Evolutionary conservation across 2,888 invertebrate species (phyloP).

Genomic region (Sipha maydis): DNA sequence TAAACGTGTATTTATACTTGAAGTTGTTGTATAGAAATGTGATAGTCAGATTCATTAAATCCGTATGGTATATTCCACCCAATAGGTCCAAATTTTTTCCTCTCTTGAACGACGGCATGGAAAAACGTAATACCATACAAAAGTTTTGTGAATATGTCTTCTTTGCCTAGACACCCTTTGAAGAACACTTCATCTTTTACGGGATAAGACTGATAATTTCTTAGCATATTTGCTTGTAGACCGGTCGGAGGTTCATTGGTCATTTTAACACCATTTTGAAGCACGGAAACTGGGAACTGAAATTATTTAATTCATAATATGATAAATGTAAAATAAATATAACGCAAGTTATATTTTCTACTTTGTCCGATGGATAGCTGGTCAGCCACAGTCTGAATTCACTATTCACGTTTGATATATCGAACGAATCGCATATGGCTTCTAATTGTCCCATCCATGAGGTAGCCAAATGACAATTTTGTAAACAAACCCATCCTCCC

Average conservation of each 20-base stretch:
- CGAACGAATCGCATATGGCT: constrained; percentile 79
- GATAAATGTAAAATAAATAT: not conserved
- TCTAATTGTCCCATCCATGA: constrained; percentile 84
- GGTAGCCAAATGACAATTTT: constrained; percentile 86
- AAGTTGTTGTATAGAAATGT: constrained; percentile 83
- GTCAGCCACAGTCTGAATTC: constrained; percentile 90
- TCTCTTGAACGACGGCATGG: constrained; percentile 83
- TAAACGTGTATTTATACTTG: constrained; percentile 69
- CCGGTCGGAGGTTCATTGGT: constrained; percentile 93
- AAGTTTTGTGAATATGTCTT: constrained; percentile 80
- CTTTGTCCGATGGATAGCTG: constrained; percentile 82
- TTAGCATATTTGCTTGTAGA: constrained; percentile 83
- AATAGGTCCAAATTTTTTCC: constrained; percentile 83
- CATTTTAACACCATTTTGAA: constrained; percentile 93
- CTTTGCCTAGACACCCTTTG: constrained; percentile 79
- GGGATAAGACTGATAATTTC: constrained; percentile 87
- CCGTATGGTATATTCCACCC: constrained; percentile 90
- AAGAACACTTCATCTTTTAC: constrained; percentile 85
- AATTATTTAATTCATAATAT: constrained; percentile 46
- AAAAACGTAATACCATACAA: constrained; percentile 85
- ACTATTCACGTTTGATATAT: constrained; percentile 75
- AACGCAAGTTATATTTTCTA: constrained; percentile 61
- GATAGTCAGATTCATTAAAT: constrained; percentile 87
- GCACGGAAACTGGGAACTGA: constrained; percentile 84
- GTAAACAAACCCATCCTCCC: constrained; percentile 85